These are phyloP conservation scores for Myotis davidii DNA, from an alignment of 2,113 vertebrate species.

Conservation along the genomic window DNA sequence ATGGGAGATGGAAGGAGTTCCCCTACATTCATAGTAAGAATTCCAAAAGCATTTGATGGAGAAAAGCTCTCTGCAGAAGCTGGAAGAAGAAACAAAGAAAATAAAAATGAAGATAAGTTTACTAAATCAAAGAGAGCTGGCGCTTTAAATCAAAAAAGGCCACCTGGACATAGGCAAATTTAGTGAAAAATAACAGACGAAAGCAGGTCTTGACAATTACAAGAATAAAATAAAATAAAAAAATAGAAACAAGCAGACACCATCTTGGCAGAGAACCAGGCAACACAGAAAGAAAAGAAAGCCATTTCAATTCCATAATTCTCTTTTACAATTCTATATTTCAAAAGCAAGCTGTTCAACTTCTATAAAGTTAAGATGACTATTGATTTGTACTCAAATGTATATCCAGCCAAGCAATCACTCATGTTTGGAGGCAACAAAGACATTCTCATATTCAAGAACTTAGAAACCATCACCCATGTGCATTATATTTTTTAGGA, in stretches of 20 bases:
- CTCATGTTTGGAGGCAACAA: not conserved
- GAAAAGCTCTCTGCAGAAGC: not conserved
- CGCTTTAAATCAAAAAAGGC: not conserved
- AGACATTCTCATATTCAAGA: not conserved
- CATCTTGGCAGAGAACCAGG: not conserved
- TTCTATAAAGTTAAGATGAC: constrained; percentile 19
- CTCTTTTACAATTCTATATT: not conserved
- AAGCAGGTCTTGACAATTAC: not conserved
- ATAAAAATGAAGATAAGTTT: constrained; percentile 30
- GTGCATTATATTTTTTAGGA: not conserved
- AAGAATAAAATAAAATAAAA: not conserved
- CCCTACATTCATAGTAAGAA: not conserved
- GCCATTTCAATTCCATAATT: not conserved
- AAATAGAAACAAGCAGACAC: not conserved
- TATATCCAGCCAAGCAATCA: not conserved
- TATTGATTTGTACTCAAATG: constrained; percentile 10
- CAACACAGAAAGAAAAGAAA: not conserved
- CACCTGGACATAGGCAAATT: not conserved
- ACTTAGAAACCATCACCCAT: not conserved
- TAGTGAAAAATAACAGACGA: not conserved
- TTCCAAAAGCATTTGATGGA: not conserved
- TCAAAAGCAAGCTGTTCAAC: constrained; percentile 33
- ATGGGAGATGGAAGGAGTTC: not conserved
- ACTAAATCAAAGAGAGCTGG: not conserved
- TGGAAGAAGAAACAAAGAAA: not conserved